Conservation (phyloP, 23 tunicate species). For the Ascidia mentula region DNA sequence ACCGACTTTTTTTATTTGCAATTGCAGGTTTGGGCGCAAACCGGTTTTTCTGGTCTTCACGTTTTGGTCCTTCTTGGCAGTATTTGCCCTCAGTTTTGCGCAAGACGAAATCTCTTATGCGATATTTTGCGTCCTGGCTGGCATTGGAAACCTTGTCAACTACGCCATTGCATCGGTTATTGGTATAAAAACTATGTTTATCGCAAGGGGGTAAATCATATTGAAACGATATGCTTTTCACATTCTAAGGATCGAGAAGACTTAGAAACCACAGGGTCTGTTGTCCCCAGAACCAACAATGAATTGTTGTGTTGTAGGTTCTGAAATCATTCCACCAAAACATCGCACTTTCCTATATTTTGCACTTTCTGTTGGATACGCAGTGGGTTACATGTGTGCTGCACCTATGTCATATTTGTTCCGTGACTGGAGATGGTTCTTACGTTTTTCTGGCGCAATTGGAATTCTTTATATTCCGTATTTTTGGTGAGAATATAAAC, state of each 20-base stretch:
- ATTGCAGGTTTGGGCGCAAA: neutral
- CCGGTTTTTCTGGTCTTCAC: neutral
- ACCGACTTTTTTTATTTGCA: neutral
- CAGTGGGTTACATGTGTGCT: neutral
- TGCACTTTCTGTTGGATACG: neutral
- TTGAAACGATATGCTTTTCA: no score
- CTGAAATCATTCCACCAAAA: neutral
- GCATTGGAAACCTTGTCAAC: neutral
- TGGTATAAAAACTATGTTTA: no score
- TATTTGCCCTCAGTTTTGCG: neutral
- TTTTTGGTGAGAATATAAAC: neutral
- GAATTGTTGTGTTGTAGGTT: neutral
- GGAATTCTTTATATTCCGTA: neutral
- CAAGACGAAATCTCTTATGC: neutral
- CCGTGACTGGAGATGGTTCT: neutral
- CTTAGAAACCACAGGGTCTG: no score
- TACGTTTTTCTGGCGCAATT: neutral
- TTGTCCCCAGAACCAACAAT: no score
- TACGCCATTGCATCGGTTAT: neutral
- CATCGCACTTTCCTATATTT: neutral
- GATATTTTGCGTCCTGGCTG: neutral
- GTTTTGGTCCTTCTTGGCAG: neutral
- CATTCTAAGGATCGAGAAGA: no score
- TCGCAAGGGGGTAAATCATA: no score
- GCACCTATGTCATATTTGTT: neutral